Percentiles rank a stretch among this genome's conserved stretches.
Conservation (phyloP, 2,888 invertebrate genomes). For the Ophion costatus region DNA sequence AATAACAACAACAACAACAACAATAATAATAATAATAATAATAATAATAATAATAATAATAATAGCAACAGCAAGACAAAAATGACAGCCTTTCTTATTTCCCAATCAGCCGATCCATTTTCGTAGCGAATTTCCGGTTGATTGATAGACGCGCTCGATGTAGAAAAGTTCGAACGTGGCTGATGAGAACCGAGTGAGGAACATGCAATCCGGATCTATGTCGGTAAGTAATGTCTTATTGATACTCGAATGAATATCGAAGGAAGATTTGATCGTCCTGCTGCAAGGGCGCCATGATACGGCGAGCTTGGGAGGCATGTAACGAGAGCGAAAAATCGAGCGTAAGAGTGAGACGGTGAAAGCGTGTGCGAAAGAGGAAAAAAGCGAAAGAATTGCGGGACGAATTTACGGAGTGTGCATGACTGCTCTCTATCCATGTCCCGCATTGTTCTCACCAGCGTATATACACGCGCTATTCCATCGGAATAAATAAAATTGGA, state of each 20-base stretch:
- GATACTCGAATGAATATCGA: slow-evolving; percentile 46
- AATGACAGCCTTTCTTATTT: too few species aligned
- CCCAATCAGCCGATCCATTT: too few species aligned
- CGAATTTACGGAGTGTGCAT: slow-evolving; percentile 26
- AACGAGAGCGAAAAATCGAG: background rate
- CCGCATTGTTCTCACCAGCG: slow-evolving; percentile 15
- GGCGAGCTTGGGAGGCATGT: background rate
- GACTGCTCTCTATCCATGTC: slow-evolving; percentile 25
- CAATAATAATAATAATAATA: too few species aligned
- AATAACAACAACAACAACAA: too few species aligned
- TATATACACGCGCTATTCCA: slow-evolving; percentile 21
- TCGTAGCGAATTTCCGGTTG: background rate
- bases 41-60: too few species aligned
- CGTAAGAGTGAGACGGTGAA: slow-evolving; percentile 5
- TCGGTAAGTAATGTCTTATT: slow-evolving; percentile 51
- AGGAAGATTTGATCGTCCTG: background rate
- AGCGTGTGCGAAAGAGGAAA: background rate
- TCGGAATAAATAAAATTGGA: slow-evolving; percentile 63
- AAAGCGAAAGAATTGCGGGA: background rate
- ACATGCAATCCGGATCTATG: slow-evolving; percentile 47
- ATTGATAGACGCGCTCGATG: background rate
- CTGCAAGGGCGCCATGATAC: background rate
- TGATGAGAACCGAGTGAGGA: background rate
- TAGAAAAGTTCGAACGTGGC: background rate
- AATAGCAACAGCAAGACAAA: too few species aligned